These are phyloP conservation scores for Cynopterus sphinx DNA, from an alignment of 2,797 vertebrate genomes.

Conservation along the genomic window DNA sequence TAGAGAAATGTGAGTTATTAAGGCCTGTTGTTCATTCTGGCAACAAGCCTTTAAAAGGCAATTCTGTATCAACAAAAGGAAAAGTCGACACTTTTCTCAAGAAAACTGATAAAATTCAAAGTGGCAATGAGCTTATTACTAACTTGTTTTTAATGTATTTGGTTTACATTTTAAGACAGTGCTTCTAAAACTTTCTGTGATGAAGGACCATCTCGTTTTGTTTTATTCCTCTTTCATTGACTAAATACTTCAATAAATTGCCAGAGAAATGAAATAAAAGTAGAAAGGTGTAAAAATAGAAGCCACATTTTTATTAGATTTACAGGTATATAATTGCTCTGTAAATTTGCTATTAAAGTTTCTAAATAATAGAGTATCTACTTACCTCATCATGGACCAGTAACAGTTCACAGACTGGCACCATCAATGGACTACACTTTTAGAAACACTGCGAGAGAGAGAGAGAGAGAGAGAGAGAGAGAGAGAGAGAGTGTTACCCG, in stretches of 20 bases:
- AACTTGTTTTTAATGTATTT: neutral
- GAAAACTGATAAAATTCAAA: neutral
- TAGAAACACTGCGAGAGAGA: neutral
- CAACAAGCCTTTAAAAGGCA: constrained; percentile 14
- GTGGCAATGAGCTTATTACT: neutral
- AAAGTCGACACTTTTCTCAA: neutral
- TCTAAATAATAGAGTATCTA: neutral
- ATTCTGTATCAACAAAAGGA: neutral
- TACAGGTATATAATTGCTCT: neutral
- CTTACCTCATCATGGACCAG: neutral
- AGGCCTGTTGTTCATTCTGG: neutral
- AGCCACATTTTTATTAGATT: neutral
- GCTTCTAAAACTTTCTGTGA: constrained; percentile 10
- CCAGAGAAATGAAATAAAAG: constrained; percentile 18
- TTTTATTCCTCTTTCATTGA: neutral
- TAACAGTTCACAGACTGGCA: neutral
- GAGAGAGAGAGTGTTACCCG: neutral
- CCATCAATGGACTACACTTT: neutral
- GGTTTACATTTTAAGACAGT: neutral
- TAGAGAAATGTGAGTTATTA: constrained; percentile 52
- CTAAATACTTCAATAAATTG: neutral
- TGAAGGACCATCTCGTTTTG: neutral
- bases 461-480: neutral
- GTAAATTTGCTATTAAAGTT: neutral
- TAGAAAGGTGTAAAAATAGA: neutral